These are phyloP conservation scores for Caenorhabditis sp. DNA, from an alignment of 2,888 invertebrate species.

Conservation along the genomic window DNA sequence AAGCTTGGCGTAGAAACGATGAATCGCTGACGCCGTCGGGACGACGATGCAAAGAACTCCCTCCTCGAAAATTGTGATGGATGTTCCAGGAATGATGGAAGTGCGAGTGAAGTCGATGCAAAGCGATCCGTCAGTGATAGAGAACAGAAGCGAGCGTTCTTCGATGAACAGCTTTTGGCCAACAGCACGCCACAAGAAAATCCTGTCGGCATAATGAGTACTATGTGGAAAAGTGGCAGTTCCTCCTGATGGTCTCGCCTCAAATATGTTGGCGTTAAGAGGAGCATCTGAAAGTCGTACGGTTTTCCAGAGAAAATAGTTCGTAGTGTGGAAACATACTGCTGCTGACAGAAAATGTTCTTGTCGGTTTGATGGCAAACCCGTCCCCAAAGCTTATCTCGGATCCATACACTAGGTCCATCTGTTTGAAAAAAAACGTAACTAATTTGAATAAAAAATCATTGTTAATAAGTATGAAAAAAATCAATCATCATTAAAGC, in stretches of 20 bases:
- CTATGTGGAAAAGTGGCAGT: constrained; percentile 73
- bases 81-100: constrained; percentile 75
- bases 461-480: background rate
- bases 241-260: constrained; percentile 74
- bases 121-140: constrained; percentile 71
- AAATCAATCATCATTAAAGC: background rate
- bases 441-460: no score
- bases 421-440: constrained; percentile 43
- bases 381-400: constrained; percentile 66
- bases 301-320: background rate
- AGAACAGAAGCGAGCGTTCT: constrained; percentile 73
- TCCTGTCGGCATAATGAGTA: constrained; percentile 72
- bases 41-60: constrained; percentile 75
- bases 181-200: constrained; percentile 79
- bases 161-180: constrained; percentile 77
- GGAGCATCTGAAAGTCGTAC: constrained; percentile 65
- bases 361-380: constrained; percentile 60
- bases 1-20: constrained; percentile 73
- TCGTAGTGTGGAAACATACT: constrained; percentile 60
- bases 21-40: constrained; percentile 79
- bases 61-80: constrained; percentile 60
- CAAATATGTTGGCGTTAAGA: constrained; percentile 71
- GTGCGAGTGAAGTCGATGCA: constrained; percentile 79
- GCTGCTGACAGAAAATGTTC: constrained; percentile 73
- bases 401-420: constrained; percentile 69